Percentiles rank a stretch among this genome's conserved stretches.
Conservation (phyloP, 2,797 vertebrate species). For the Sebastes taczanowskii region DNA sequence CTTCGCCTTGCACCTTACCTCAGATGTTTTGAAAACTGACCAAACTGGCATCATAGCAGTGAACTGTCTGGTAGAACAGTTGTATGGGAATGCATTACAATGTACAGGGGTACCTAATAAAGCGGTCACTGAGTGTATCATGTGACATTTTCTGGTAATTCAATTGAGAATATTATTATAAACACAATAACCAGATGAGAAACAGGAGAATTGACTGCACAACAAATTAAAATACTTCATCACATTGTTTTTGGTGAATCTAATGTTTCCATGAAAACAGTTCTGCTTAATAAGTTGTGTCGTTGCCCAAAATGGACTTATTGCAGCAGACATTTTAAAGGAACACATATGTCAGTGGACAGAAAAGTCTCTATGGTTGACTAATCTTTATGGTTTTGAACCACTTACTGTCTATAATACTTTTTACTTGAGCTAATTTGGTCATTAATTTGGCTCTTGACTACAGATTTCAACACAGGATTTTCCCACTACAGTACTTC, state of each 20-base stretch:
- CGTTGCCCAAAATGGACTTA: too few relatives aligned
- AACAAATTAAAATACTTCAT: not conserved
- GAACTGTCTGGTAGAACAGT: not conserved
- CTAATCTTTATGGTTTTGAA: not conserved
- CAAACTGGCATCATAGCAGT: not conserved
- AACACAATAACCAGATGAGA: not conserved
- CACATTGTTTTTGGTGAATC: not conserved
- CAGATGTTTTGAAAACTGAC: not conserved
- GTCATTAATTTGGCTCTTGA: not conserved
- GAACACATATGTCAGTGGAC: not conserved
- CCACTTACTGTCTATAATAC: not conserved
- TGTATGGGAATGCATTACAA: not conserved
- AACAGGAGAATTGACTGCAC: not conserved
- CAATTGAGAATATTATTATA: not conserved
- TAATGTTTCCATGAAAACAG: not conserved
- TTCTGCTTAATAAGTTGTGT: not conserved
- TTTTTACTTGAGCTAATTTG: rapidly evolving
- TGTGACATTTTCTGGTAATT: not conserved
- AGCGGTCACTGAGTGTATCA: not conserved
- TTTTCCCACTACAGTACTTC: too few relatives aligned
- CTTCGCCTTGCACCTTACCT: too few relatives aligned
- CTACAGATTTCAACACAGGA: not conserved
- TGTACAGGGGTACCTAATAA: not conserved
- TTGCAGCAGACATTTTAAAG: not conserved
- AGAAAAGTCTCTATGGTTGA: not conserved